phyloP scores from a whole-genome alignment of 1,140 invertebrate genomes.

The Portunus trituberculatus region DNA sequence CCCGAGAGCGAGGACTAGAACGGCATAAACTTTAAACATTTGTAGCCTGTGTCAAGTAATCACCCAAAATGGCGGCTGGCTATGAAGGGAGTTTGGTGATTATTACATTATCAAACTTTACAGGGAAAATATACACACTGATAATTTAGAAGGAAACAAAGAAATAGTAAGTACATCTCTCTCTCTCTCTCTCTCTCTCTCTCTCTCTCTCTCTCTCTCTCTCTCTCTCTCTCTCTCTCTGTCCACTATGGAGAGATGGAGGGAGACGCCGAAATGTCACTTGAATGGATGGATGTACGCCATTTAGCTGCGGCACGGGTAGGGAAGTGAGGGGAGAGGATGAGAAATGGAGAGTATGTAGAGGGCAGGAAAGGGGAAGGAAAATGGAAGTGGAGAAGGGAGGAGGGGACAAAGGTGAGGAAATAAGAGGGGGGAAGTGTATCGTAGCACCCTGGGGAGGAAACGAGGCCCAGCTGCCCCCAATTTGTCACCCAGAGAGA shows the following conservation, averaged over 20 bases:
- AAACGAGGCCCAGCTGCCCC: neutral
- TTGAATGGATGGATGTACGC: neutral
- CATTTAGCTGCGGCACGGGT: neutral
- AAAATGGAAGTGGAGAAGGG: neutral
- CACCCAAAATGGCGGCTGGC: no score
- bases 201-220: no score
- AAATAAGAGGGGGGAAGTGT: neutral
- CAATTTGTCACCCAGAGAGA: constrained; percentile 4
- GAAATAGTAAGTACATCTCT: no score
- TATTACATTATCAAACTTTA: no score
- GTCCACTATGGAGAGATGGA: neutral
- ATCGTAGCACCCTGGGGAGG: neutral
- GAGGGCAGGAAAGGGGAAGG: neutral
- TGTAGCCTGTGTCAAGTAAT: no score
- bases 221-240: no score
- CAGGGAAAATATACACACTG: no score
- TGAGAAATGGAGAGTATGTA: neutral
- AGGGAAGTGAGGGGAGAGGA: neutral
- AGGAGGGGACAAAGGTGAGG: neutral
- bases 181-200: no score
- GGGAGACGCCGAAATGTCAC: neutral
- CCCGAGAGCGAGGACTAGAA: no score
- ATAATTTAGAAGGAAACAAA: no score
- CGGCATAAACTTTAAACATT: no score
- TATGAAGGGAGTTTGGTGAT: no score